Percentiles rank a stretch among this genome's conserved stretches.
phyloP scores from a whole-genome alignment of 2,113 vertebrate genomes.

The Epinephelus fuscoguttatus region DNA sequence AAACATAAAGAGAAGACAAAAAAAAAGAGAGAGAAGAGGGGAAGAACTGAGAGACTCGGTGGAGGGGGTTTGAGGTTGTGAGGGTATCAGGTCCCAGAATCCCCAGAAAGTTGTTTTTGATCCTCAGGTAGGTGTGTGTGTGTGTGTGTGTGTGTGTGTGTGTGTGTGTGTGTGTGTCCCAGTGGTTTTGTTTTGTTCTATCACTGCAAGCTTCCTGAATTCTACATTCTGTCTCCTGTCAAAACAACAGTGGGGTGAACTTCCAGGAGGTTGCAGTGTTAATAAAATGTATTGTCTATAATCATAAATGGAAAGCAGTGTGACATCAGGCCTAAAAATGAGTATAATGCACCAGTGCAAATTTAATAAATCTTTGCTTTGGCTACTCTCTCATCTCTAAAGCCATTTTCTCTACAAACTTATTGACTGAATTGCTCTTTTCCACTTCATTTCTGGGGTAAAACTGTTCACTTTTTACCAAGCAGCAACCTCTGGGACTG shows the following conservation, averaged over 20 bases:
- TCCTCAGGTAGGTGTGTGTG: slow-evolving; percentile 29
- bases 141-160: background rate
- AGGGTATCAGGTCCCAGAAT: slow-evolving; percentile 23
- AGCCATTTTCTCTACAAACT: background rate
- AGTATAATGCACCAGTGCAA: background rate
- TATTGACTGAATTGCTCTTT: too few relatives aligned
- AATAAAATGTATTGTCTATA: background rate
- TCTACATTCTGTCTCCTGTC: slow-evolving; percentile 15
- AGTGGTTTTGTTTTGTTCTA: slow-evolving; percentile 21
- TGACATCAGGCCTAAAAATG: background rate
- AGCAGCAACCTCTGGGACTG: too few relatives aligned
- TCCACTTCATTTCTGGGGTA: too few relatives aligned
- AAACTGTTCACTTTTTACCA: too few relatives aligned
- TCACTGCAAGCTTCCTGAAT: slow-evolving; percentile 6
- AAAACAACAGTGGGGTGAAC: background rate
- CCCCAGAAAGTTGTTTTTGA: slow-evolving; percentile 38
- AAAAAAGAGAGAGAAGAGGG: background rate
- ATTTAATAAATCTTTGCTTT: background rate
- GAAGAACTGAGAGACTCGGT: background rate
- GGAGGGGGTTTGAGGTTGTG: background rate
- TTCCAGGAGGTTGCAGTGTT: background rate
- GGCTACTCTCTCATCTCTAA: background rate
- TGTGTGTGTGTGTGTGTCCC: slow-evolving; percentile 11
- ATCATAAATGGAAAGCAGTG: background rate
- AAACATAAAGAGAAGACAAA: background rate